Base-by-base conservation (phyloP, 1,140 invertebrate genomes). In the Panulirus ornatus region DNA sequence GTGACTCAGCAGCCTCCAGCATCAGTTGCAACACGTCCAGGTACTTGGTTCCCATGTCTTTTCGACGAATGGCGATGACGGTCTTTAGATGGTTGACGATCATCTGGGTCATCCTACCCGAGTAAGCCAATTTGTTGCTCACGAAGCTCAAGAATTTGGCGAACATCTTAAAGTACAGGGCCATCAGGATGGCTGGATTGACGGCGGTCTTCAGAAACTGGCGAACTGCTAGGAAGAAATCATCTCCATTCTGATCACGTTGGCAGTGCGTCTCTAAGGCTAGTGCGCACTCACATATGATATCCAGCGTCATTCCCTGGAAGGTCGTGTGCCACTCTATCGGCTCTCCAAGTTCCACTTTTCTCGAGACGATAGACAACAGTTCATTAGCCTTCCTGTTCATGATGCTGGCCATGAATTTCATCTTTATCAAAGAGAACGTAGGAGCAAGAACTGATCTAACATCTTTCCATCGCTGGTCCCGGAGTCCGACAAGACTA, bases 341-440 rank as follows among this genome's bases (percentile, higher is more conserved):
- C 2, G 90, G 86, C 22, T 93, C 92, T 34, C 85, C 90, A 71
- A 63, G 30, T 71, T 91, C 38, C 16, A 63, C n/a, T n/a, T 84
- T n/a, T n/a, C 83, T 79, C 16, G 86, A 88, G 1, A 94, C 51
- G 8, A 93, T 92, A 1, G 92, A 81, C 34, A 94, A 70, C 16
- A 93, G 81, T 6, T 92, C 92, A 66, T 93, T 92, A 1, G 94
- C 92, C 44, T 92, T 94, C 16, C 92, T 86, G 44, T 93, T 92
- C 71, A 94, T 94, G 14, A 93, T 91, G 5, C 92, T 88, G 34
- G 86, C 87, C 93, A 94, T 93, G n/a, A 92, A 93, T 92, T 94
- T 94, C 92, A 95, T 93, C 92, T 95, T 95, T 34, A 93, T 90
- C 8, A 94, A 92, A 44, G 94, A 95, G 91, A 95, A 95, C 0